These are phyloP conservation scores for Linnaemya tessellans DNA, from an alignment of 2,888 invertebrate genomes.

Conservation along the genomic window DNA sequence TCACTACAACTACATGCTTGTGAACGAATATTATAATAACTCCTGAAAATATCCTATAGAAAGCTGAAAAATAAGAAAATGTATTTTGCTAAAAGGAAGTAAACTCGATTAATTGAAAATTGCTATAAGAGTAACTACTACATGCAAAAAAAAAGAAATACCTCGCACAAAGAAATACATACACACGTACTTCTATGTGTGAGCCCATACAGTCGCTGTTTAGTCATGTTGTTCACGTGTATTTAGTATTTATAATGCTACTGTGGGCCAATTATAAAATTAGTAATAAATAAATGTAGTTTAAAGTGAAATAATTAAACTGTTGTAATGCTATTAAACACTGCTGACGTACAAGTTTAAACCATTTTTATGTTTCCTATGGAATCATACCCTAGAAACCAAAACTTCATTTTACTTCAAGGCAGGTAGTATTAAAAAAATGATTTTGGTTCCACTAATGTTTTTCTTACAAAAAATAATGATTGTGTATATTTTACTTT, in stretches of 20 bases:
- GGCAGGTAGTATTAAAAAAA: too few relatives aligned
- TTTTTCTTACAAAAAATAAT: too few relatives aligned
- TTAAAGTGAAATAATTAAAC: too few relatives aligned
- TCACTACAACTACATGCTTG: slow-evolving; percentile 17
- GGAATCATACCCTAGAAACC: too few relatives aligned
- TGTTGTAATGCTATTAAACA: too few relatives aligned
- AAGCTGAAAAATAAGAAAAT: slow-evolving; percentile 35
- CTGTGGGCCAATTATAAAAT: slow-evolving; percentile 3
- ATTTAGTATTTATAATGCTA: not conserved
- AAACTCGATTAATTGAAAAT: slow-evolving; percentile 69
- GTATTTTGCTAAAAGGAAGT: slow-evolving; percentile 62
- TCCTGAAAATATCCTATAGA: slow-evolving; percentile 37
- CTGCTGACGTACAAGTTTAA: too few relatives aligned
- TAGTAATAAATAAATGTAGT: not conserved
- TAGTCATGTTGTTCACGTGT: not conserved
- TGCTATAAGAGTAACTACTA: slow-evolving; percentile 37
- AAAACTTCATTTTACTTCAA: too few relatives aligned
- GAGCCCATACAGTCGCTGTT: not conserved
- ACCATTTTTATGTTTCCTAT: too few relatives aligned
- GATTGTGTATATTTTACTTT: too few relatives aligned
- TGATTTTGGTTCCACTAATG: too few relatives aligned
- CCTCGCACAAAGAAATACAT: not conserved
- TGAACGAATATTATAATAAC: slow-evolving; percentile 11
- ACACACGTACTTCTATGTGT: not conserved
- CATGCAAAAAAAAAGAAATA: not conserved